phyloP scores from a whole-genome alignment of 2,888 invertebrate genomes.

The Melieria crassipennis region DNA sequence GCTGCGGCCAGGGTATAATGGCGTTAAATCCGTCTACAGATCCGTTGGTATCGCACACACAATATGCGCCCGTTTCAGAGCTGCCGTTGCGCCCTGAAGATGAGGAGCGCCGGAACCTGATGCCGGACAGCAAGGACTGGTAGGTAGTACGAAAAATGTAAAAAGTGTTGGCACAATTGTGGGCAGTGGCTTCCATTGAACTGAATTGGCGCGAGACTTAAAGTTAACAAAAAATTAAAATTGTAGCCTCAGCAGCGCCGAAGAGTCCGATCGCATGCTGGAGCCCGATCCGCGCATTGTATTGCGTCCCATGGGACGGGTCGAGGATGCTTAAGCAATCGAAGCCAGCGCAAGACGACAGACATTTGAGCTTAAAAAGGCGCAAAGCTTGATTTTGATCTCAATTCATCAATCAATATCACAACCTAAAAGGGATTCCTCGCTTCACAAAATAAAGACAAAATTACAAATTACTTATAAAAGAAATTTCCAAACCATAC shows the following conservation, averaged over 20 bases:
- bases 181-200: neutral
- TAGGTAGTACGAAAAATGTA: conserved; percentile 58
- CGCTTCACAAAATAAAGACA: no score
- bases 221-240: neutral
- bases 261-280: conserved; percentile 80
- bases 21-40: conserved; percentile 81
- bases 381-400: no score
- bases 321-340: conserved; percentile 67
- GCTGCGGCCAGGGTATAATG: conserved; percentile 68
- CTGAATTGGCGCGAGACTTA: neutral
- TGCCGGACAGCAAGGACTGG: conserved; percentile 80
- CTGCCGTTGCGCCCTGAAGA: conserved; percentile 72
- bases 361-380: neutral
- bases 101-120: conserved; percentile 77
- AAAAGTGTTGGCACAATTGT: neutral
- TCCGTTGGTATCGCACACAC: conserved; percentile 76
- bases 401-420: no score
- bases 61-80: conserved; percentile 80
- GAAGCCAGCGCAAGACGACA: neutral
- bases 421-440: no score
- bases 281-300: conserved; percentile 77
- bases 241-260: conserved; percentile 73
- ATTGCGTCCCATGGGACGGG: conserved; percentile 72
- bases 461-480: no score
- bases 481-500: no score